Base-by-base conservation (phyloP, 2,113 vertebrate species). In the Nematolebias whitei region DNA sequence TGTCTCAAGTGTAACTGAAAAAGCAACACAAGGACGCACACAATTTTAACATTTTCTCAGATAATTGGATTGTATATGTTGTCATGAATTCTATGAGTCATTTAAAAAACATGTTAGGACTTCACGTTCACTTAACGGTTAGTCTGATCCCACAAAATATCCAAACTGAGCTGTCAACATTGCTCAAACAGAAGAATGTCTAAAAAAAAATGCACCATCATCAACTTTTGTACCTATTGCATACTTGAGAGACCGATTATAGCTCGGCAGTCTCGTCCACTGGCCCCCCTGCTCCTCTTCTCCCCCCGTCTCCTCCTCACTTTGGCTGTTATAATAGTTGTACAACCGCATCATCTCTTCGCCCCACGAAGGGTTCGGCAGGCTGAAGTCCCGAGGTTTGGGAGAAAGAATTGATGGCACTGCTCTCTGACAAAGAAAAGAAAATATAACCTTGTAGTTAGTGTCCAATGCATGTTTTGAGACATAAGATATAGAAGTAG, bases 361-460 rank as follows among this genome's bases (percentile, higher is more conserved):
- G 47, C 84, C 82, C 95, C 96, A 97, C 4, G 93, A 94, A 2
- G 91, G 64, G 68, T 97, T 96, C 1, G 95, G 95, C 38, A 93
- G 68, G 59, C 93, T 91, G 40, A 90, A 92, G 71, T 96, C 94
- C 24, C 87, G 87, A 0, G 73, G 53, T 15, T 62, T 73, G 0
- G n/a, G 56, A 15, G 20, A 66, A 24, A 78, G 80, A 0, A 67
- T 8, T 11, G 54, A 84, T 12, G 86, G 58, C 35, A 87, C 49
- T 29, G 63, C 41, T 82, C 80, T 64, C 29, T 23, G 55, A 68
- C 70, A 67, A 71, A 24, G 18, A 3, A 68, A 44, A 65, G 5
- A 0, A 26, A 75, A 43, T n/a, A 62, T 2, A 20, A 8, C 5
- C 0, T 24, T 14, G 26, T n/a, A 12, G 41, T 54, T 66, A 38